A percentile compares a stretch with the other conserved stretches of the same genome.
Conservation (phyloP, 2,888 invertebrate species). For the Phytoseiulus persimilis region DNA sequence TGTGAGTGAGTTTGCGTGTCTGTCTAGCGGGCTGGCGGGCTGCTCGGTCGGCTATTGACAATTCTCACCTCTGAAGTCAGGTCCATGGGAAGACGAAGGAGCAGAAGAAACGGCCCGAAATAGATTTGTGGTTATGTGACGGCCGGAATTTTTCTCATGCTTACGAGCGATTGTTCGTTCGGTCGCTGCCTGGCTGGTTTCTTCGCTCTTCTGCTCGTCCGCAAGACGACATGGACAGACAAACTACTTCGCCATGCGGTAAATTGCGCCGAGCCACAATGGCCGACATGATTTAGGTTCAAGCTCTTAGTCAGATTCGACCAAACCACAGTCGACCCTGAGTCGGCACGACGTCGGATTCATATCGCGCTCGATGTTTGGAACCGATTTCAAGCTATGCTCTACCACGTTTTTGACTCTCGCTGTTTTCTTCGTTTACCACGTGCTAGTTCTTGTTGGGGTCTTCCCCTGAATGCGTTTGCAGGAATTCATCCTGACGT, state of each 20-base stretch:
- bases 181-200: background rate
- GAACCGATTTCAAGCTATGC: background rate
- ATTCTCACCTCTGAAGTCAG: background rate
- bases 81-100: background rate
- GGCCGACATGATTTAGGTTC: background rate
- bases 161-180: background rate
- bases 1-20: too few relatives aligned
- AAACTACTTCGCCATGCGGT: background rate
- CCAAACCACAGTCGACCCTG: background rate
- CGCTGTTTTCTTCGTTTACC: too few relatives aligned
- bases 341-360: background rate
- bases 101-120: background rate
- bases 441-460: too few relatives aligned
- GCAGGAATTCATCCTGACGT: too few relatives aligned
- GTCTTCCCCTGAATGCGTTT: too few relatives aligned
- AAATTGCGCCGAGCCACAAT: background rate
- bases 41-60: background rate
- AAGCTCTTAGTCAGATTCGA: background rate
- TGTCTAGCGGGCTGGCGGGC: background rate
- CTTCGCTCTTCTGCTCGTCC: background rate
- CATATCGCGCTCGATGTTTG: background rate
- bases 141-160: background rate
- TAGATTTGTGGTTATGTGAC: conserved; percentile 5
- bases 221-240: background rate
- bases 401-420: too few relatives aligned